phyloP scores from a whole-genome alignment of 2,113 vertebrate species.

The Rynchops niger region DNA sequence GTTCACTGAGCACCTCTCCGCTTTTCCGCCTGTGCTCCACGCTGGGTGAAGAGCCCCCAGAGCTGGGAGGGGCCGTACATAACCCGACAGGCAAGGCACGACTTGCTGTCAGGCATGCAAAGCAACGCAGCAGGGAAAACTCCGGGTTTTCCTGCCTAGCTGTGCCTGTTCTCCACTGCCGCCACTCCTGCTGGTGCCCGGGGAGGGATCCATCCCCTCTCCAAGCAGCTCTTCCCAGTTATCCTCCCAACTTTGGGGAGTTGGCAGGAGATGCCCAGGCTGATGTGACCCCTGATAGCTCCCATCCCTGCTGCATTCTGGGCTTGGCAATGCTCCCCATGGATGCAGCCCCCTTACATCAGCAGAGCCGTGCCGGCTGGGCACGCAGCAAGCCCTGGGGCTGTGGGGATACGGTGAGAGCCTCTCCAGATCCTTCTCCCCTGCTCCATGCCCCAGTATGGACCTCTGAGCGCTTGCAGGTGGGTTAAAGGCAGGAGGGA shows the following conservation, averaged over 20 bases:
- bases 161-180: background rate
- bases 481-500: background rate
- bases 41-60: background rate
- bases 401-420: background rate
- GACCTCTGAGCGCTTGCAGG: background rate
- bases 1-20: background rate
- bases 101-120: constrained; percentile 68
- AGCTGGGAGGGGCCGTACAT: constrained; percentile 28
- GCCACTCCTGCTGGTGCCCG: background rate
- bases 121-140: background rate
- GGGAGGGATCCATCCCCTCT: background rate
- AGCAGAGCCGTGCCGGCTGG: background rate
- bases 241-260: background rate
- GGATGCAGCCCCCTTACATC: background rate
- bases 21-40: background rate
- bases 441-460: background rate
- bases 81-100: constrained; percentile 37
- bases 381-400: background rate
- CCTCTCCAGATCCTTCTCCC: background rate
- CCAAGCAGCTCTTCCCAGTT: background rate
- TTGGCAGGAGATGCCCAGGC: background rate
- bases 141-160: constrained; percentile 31
- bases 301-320: no score
- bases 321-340: fast-evolving
- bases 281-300: background rate